phyloP scores from a whole-genome alignment of 2,888 invertebrate genomes.

The Agriopis leucophaearia region DNA sequence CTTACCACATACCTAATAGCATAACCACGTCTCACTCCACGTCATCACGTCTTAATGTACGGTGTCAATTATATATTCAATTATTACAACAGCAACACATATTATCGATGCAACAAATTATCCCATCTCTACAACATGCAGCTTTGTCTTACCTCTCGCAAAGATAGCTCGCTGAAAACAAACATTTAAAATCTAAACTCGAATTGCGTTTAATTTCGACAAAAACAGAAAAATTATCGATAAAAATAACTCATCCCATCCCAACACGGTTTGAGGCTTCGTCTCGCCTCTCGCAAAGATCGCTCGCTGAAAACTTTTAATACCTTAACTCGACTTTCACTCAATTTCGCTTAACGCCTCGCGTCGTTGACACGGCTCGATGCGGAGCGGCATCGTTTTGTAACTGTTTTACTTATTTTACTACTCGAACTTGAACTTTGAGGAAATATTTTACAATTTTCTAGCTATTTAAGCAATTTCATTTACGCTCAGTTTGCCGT shows the following conservation, averaged over 20 bases:
- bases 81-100: no score
- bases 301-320: slow-evolving; percentile 85
- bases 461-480: slow-evolving; percentile 2
- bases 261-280: slow-evolving; percentile 54
- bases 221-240: slow-evolving; percentile 23
- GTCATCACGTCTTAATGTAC: no score
- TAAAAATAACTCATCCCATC: slow-evolving; percentile 39
- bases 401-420: slow-evolving; percentile 75
- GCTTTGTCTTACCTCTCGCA: no score
- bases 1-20: no score
- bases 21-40: no score
- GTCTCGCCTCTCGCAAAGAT: slow-evolving; percentile 72
- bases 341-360: slow-evolving; percentile 82
- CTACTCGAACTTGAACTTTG: slow-evolving; percentile 52
- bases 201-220: no score
- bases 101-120: no score
- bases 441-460: slow-evolving; percentile 28
- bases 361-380: slow-evolving; percentile 76
- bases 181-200: no score
- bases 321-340: slow-evolving; percentile 85
- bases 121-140: no score
- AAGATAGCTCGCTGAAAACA: no score
- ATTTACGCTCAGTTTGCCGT: no score
- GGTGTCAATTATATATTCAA: no score
- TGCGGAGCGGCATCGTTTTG: slow-evolving; percentile 67